phyloP scores from a whole-genome alignment of 2,797 vertebrate species.

The Premnoplex brunnescens region DNA sequence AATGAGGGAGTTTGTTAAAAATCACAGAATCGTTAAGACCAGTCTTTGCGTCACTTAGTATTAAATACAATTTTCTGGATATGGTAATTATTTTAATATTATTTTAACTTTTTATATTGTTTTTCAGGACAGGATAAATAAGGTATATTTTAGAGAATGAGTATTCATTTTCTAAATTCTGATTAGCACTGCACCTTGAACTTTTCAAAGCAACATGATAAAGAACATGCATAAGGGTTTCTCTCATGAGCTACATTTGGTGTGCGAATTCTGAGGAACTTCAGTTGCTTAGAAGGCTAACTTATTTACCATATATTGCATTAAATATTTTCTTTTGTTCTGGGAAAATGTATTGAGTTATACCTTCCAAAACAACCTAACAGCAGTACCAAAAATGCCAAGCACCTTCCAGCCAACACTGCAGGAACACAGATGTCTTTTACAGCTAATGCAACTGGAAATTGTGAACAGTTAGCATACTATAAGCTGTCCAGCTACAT shows the following conservation, averaged over 20 bases:
- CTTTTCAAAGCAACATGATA: neutral
- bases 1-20: neutral
- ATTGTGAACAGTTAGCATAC: constrained; percentile 16
- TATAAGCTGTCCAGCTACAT: constrained; percentile 20
- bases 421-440: constrained; percentile 36
- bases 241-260: neutral
- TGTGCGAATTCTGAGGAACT: neutral
- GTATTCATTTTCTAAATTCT: neutral
- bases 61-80: neutral
- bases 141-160: neutral
- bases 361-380: constrained; percentile 27
- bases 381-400: neutral
- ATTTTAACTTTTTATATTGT: neutral
- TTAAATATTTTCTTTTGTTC: constrained; percentile 13
- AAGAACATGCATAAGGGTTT: neutral
- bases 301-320: neutral
- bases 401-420: neutral
- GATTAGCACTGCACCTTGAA: neutral
- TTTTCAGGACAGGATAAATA: neutral
- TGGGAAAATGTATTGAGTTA: neutral
- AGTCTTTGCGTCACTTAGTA: neutral
- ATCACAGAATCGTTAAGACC: neutral
- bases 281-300: neutral
- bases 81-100: neutral
- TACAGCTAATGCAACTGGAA: constrained; percentile 39